Evolutionary conservation across 2,888 invertebrate species (phyloP), one percentile per base, ranked within the genome.

Genomic region (Tinea semifulvella): DNA sequence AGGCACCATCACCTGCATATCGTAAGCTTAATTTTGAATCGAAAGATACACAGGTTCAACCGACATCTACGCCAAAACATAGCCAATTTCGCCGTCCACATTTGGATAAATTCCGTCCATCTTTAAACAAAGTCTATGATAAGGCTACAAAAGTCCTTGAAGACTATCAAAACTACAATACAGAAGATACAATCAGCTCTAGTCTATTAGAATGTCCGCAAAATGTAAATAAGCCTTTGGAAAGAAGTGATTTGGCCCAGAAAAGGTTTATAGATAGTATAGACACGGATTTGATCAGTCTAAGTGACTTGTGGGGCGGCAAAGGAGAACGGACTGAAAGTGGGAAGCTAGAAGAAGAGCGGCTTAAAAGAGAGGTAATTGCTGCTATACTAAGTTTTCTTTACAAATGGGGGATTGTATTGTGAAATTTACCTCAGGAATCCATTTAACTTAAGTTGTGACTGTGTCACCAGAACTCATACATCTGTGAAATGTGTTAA

Each of bases 311-410:
- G 44, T 89, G 89, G 89, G 85, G 83, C 26, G 55, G 81, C 58
- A 51, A 67, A 60, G 47, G 75, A 63, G 46, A 77, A 2, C 72
- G 65, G 44, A 54, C 64, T 2, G 56, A 62, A 26, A 56, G 54
- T 46, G 60, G 72, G 22, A 87, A 86, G 57, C 65, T 91, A 2
- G 89, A 91, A 59, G 92, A 92, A 63, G 92, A 93, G 61, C 86
- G 87, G 57, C 71, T 90, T 27, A 84, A 91, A 47, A 79, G 93
- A 57, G 88, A 91, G 80, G 92, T 91, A 75, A 65, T 71, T 22
- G 5, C n/a, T n/a, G n/a, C n/a, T n/a, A n/a, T n/a, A n/a, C n/a
- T n/a, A n/a, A n/a, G n/a, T n/a, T n/a, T n/a, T n/a, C n/a, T n/a
- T n/a, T n/a, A n/a, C n/a, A n/a, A n/a, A n/a, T n/a, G n/a, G n/a